Evolutionary conservation across 2,113 vertebrate genomes (phyloP).

Genomic region (Herpailurus yagouaroundi): DNA sequence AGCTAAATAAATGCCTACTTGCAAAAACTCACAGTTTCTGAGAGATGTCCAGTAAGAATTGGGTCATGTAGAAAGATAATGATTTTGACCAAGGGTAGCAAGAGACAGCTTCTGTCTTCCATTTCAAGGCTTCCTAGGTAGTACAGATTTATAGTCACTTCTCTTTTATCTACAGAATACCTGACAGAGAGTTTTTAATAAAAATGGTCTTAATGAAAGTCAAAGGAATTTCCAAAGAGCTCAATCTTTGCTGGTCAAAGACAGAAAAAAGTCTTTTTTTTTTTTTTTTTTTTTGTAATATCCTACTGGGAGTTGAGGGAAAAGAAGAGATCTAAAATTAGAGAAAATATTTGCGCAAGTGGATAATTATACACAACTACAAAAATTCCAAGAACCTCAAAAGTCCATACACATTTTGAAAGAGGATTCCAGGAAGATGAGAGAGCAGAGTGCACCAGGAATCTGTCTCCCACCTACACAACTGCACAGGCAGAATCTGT

Average conservation of each 20-base stretch:
- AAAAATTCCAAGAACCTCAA: not conserved
- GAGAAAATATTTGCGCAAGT: not conserved
- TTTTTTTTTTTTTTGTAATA: not conserved
- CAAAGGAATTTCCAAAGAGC: not conserved
- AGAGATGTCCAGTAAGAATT: not conserved
- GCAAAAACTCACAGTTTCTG: not conserved
- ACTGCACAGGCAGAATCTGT: too few species aligned
- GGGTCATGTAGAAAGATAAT: not conserved
- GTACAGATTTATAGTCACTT: fast-evolving
- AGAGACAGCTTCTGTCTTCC: not conserved
- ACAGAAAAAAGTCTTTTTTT: not conserved
- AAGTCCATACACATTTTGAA: not conserved
- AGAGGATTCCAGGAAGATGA: not conserved
- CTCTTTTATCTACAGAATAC: not conserved
- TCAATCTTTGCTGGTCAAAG: not conserved
- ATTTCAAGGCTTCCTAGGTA: not conserved
- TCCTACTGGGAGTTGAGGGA: not conserved
- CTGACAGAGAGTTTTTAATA: not conserved
- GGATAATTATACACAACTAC: not conserved
- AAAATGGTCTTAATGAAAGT: not conserved
- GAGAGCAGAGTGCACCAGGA: not conserved
- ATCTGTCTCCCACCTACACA: not conserved
- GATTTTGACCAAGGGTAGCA: not conserved
- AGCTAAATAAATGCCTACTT: not conserved
- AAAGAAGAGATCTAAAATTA: not conserved